Conservation (phyloP, 1,140 invertebrate species). For the Aethina tumida region DNA sequence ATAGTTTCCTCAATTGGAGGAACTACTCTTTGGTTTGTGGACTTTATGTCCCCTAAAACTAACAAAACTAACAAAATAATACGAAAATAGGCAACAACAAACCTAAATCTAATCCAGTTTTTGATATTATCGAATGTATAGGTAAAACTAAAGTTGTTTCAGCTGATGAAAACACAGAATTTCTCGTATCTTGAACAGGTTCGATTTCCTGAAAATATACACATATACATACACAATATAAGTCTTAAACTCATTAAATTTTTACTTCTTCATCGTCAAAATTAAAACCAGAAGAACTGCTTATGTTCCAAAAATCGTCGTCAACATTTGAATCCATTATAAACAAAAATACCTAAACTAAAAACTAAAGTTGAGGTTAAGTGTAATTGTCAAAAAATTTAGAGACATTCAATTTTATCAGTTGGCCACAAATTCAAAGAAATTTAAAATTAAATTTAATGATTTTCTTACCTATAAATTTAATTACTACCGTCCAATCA, state of each 20-base stretch:
- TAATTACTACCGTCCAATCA: no score
- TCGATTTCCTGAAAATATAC: constrained; percentile 14
- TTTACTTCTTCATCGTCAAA: constrained; percentile 30
- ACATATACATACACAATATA: constrained; percentile 6
- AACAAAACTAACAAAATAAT: constrained; percentile 8
- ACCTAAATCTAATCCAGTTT: constrained; percentile 23
- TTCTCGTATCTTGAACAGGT: constrained; percentile 4
- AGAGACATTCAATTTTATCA: no score
- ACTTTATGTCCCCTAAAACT: constrained; percentile 24
- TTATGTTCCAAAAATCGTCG: constrained; percentile 31
- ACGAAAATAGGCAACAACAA: constrained; percentile 8
- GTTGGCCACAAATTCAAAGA: no score
- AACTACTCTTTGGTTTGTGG: constrained; percentile 10
- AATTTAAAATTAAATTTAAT: no score
- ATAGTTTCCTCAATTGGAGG: constrained; percentile 23
- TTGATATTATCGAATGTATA: constrained; percentile 27
- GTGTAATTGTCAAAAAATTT: no score
- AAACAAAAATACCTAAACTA: no score
- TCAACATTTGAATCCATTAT: no score
- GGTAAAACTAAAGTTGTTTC: constrained; percentile 19
- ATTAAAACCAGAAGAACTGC: constrained; percentile 24
- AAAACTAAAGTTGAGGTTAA: no score
- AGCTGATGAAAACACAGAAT: constrained; percentile 16
- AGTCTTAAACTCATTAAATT: neutral
- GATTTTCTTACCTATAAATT: no score